These are phyloP conservation scores for Monodelphis domestica DNA, from an alignment of 2,797 vertebrate genomes.

Conservation along the genomic window DNA sequence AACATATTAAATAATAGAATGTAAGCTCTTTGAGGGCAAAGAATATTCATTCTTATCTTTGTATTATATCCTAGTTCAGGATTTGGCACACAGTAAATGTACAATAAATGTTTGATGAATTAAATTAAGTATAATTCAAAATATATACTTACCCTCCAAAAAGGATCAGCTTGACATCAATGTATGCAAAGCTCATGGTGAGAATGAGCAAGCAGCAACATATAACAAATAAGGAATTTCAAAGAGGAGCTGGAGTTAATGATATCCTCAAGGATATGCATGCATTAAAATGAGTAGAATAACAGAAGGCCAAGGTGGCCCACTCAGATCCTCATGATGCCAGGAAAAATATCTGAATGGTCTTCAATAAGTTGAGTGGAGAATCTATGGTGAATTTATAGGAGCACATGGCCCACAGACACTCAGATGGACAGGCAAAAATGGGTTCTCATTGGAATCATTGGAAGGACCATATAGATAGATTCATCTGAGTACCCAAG, in stretches of 20 bases:
- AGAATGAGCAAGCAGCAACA: neutral
- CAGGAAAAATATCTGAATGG: neutral
- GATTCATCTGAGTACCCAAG: neutral
- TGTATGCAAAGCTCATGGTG: neutral
- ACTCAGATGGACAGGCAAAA: neutral
- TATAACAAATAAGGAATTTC: neutral
- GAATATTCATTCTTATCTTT: no score
- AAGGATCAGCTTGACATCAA: neutral
- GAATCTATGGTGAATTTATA: neutral
- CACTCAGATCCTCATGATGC: neutral
- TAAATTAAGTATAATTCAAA: neutral
- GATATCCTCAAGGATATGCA: neutral
- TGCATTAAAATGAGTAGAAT: neutral
- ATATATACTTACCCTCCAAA: neutral
- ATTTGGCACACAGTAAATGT: no score
- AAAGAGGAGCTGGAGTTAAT: neutral
- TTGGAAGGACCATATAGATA: neutral
- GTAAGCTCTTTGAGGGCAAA: no score
- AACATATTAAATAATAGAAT: no score
- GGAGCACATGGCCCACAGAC: neutral
- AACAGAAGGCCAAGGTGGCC: neutral
- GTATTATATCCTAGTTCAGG: no score
- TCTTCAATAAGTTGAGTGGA: neutral
- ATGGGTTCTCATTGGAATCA: neutral
- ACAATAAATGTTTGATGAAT: neutral